phyloP scores from a whole-genome alignment of 2,888 invertebrate genomes.

The Pandemis corylana region DNA sequence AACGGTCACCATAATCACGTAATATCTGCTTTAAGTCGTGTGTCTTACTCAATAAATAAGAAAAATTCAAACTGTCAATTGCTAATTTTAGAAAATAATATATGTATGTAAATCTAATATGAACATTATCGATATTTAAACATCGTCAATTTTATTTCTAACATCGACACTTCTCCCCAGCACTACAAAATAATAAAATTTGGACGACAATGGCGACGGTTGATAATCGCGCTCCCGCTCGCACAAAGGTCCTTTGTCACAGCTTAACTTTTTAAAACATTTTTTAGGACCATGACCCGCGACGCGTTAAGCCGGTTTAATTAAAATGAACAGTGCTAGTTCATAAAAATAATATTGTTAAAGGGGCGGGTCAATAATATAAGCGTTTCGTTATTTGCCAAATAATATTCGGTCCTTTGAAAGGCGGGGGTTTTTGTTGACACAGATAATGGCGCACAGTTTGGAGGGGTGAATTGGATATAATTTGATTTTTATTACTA shows the following conservation, averaged over 20 bases:
- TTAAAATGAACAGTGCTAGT: slow-evolving; percentile 74
- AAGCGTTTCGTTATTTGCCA: slow-evolving; percentile 58
- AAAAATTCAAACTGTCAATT: not conserved
- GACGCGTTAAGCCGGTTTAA: slow-evolving; percentile 74
- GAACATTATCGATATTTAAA: not conserved
- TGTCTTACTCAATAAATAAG: no score
- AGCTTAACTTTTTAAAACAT: slow-evolving; percentile 40
- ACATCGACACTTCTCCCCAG: slow-evolving; percentile 53
- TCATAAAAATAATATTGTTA: slow-evolving; percentile 79
- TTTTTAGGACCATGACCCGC: slow-evolving; percentile 43
- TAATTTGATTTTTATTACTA: slow-evolving; percentile 43
- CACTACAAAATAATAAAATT: slow-evolving; percentile 76
- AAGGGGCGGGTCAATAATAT: slow-evolving; percentile 20
- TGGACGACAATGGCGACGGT: slow-evolving; percentile 76
- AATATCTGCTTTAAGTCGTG: no score
- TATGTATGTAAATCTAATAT: not conserved
- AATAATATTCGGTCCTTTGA: slow-evolving; percentile 66
- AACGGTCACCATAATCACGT: no score
- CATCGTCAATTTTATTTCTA: not conserved
- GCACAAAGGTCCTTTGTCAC: slow-evolving; percentile 75
- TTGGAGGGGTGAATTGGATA: slow-evolving; percentile 50
- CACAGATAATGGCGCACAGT: slow-evolving; percentile 70
- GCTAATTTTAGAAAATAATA: not conserved
- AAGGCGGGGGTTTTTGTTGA: slow-evolving; percentile 70
- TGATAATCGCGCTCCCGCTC: slow-evolving; percentile 74